A percentile compares a stretch with the other conserved stretches of the same genome.
phyloP scores from a whole-genome alignment of 2,888 invertebrate genomes.

The Synergus laeviventris region DNA sequence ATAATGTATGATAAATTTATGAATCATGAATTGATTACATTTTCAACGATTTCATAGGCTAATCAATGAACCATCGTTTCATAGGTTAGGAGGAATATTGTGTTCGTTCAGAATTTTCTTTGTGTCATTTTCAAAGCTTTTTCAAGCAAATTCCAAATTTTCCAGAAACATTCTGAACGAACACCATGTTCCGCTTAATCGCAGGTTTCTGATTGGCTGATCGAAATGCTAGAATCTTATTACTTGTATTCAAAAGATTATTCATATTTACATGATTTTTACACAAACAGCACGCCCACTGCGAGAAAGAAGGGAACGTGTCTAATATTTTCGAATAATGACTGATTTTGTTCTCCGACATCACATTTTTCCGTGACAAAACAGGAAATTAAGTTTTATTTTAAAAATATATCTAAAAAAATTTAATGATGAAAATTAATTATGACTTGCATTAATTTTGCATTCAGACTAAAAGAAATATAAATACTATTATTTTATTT shows the following conservation, averaged over 20 bases:
- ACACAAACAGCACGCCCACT: constrained; percentile 16
- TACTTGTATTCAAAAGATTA: neutral
- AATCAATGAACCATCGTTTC: constrained; percentile 57
- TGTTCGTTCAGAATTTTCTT: constrained; percentile 18
- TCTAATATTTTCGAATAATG: neutral
- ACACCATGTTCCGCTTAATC: too few relatives aligned
- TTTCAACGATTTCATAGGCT: constrained; percentile 54
- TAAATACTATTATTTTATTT: neutral
- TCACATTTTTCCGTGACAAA: neutral
- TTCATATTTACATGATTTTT: neutral
- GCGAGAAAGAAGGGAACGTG: constrained; percentile 1
- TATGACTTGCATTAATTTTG: neutral
- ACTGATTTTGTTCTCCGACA: neutral
- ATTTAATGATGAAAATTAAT: neutral
- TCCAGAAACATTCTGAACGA: too few relatives aligned
- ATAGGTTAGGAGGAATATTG: neutral
- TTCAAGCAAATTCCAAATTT: too few relatives aligned
- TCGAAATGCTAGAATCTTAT: constrained; percentile 63
- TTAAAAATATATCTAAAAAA: neutral
- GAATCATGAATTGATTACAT: constrained; percentile 43
- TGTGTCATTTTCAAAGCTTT: too few relatives aligned
- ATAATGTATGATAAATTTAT: too few relatives aligned
- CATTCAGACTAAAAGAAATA: neutral
- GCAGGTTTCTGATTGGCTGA: constrained; percentile 57
- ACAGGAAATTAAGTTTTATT: neutral